Base-by-base conservation (phyloP, 2,113 vertebrate genomes). In the Paratilapia polleni region DNA sequence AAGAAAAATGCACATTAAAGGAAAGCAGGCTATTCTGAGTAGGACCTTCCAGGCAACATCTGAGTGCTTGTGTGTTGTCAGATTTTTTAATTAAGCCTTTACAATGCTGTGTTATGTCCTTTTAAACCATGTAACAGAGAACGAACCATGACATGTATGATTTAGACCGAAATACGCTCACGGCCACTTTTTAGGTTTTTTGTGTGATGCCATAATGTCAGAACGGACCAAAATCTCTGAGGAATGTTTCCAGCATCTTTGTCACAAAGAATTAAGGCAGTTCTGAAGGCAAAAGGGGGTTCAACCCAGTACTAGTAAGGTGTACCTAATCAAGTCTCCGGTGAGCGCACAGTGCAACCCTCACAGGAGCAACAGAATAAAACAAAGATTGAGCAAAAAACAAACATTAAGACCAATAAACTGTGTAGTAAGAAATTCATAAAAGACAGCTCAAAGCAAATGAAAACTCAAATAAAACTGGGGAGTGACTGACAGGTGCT, bases 111-210 rank as follows among this genome's bases (percentile, higher is more conserved):
- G 11, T 43, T 61, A 31, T 4, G 31, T 20, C 34, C 73, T 83
- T 88, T 83, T 19, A 88, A 89, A 66, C 41, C 31, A 59, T 78
- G 80, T 26, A 70, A n/a, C 60, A 31, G n/a, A 82, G 52, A 41
- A 56, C 24, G 22, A 83, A 75, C 8, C 7, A 34, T n/a, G n/a
- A n/a, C n/a, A n/a, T 36, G 14, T 70, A 2, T 77, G 14, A 83
- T 82, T 85, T 75, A 81, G 52, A 17, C 56, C 54, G 54, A 82
- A 82, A 58, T 41, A 54, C 19, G 20, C 6, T 54, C 19, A 88
- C 19, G 3, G 19, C 52, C 52, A 31, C 28, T 31, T 31, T 31
- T 31, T 31, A 31, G 4, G 28, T 2, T 31, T 31, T 31, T 31
- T 31, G 52, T 20, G 52, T n/a, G 8, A 54, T 20, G 8, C 8